A percentile compares a stretch with the other conserved stretches of the same genome.
phyloP scores from a whole-genome alignment of 2,797 vertebrate species.

The Borostomias antarcticus region DNA sequence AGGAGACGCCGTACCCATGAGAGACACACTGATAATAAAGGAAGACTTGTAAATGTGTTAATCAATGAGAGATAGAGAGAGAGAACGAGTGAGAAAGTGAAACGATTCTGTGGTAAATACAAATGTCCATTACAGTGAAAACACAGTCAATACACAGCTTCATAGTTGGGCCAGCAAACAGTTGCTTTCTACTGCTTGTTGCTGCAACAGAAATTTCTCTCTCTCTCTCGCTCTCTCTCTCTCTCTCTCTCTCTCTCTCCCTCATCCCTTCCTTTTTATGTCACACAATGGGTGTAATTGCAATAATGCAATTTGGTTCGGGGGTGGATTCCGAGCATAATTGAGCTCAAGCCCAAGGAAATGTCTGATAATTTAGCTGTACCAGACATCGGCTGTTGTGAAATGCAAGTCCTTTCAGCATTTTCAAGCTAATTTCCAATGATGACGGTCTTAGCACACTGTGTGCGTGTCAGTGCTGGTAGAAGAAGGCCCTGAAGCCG shows the following conservation, averaged over 20 bases:
- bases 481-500: slow-evolving; percentile 63
- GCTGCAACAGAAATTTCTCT: neutral
- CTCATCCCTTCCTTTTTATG: slow-evolving; percentile 57
- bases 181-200: neutral
- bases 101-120: slow-evolving; percentile 57
- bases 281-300: slow-evolving; percentile 75
- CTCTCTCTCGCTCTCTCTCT: neutral
- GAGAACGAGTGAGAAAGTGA: slow-evolving; percentile 30
- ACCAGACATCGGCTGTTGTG: slow-evolving; percentile 79
- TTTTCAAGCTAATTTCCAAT: slow-evolving; percentile 76
- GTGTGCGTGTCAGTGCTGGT: slow-evolving; percentile 68
- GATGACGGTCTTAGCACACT: slow-evolving; percentile 73
- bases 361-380: slow-evolving; percentile 73
- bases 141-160: slow-evolving; percentile 59
- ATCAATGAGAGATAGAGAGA: slow-evolving; percentile 40
- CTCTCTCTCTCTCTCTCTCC: slow-evolving; percentile 31
- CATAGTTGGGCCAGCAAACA: slow-evolving; percentile 47
- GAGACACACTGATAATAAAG: slow-evolving; percentile 29
- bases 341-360: slow-evolving; percentile 71
- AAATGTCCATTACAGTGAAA: slow-evolving; percentile 54
- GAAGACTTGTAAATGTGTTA: slow-evolving; percentile 42
- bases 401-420: slow-evolving; percentile 69
- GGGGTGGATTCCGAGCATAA: slow-evolving; percentile 77
- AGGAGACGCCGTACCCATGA: neutral
- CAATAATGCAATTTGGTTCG: slow-evolving; percentile 79